phyloP scores from a whole-genome alignment of 2,797 vertebrate species.

The Sebastiscus tertius region DNA sequence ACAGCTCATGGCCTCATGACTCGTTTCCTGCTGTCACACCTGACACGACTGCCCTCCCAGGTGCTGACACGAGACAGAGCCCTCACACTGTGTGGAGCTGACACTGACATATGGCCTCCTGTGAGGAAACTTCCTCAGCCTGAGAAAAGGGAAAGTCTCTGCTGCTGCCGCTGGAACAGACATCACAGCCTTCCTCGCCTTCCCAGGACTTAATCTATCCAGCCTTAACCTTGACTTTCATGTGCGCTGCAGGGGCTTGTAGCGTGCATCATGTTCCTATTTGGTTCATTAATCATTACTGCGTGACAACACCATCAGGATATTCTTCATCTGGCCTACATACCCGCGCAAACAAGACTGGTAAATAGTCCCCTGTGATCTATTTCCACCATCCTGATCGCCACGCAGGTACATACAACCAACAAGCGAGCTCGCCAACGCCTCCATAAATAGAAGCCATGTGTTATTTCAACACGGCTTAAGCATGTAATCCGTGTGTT shows the following conservation, averaged over 20 bases:
- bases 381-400: not conserved
- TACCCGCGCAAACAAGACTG: not conserved
- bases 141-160: not conserved
- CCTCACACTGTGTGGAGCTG: slow-evolving; percentile 2
- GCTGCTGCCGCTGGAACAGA: not conserved
- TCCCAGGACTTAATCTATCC: not conserved
- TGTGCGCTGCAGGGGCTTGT: not conserved
- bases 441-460: slow-evolving; percentile 22
- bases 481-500: slow-evolving; percentile 35
- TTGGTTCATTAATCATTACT: slow-evolving; percentile 34
- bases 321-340: slow-evolving; percentile 1
- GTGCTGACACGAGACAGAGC: slow-evolving; percentile 11
- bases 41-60: not conserved
- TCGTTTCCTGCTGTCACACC: not conserved
- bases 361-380: not conserved
- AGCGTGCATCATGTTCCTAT: not conserved
- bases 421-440: not conserved
- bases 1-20: not conserved
- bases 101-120: slow-evolving; percentile 20
- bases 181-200: not conserved
- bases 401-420: not conserved
- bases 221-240: slow-evolving; percentile 33
- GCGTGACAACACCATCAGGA: not conserved
- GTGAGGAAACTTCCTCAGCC: not conserved
- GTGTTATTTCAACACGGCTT: slow-evolving; percentile 9